phyloP scores from a whole-genome alignment of 2,113 vertebrate species.

The Pipra filicauda region DNA sequence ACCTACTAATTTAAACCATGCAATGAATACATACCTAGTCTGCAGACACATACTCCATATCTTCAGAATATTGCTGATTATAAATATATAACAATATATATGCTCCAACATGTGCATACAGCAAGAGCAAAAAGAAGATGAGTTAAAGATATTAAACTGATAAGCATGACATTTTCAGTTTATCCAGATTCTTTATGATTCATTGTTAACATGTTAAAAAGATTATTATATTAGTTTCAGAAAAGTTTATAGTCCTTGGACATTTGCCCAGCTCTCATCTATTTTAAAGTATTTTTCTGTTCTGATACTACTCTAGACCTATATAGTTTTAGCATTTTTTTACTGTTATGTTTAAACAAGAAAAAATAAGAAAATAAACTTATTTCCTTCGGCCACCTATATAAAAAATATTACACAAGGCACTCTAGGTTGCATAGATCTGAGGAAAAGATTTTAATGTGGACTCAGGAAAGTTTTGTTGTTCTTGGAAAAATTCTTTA shows the following conservation, averaged over 20 bases:
- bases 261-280: background rate
- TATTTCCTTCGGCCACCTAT: background rate
- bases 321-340: background rate
- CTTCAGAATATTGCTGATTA: background rate
- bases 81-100: background rate
- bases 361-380: background rate
- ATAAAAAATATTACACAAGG: background rate
- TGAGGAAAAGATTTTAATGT: background rate
- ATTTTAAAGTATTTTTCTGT: background rate
- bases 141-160: background rate
- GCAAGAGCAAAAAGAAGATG: background rate
- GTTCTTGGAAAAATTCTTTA: background rate
- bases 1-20: rapidly evolving
- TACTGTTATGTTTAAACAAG: background rate
- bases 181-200: background rate
- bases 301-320: background rate
- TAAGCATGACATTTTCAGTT: background rate
- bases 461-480: background rate
- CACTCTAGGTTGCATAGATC: background rate
- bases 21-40: background rate
- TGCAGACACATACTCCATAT: background rate
- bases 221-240: background rate
- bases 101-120: background rate
- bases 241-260: background rate
- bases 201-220: background rate